Percentiles rank a stretch among this genome's conserved stretches.
Conservation (phyloP, 1,140 invertebrate species). For the Limonius californicus region DNA sequence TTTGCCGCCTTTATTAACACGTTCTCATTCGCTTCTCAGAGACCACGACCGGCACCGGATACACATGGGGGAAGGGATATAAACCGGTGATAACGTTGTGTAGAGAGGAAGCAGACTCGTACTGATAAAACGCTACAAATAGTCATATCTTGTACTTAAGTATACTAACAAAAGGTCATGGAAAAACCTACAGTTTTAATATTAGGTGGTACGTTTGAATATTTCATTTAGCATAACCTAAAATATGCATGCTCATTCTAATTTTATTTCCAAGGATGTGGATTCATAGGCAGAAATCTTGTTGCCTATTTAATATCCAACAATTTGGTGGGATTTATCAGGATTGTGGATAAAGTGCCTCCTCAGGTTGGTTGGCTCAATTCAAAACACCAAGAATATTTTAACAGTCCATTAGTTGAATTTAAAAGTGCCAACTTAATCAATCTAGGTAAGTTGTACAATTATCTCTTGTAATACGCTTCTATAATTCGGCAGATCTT, state of each 20-base stretch:
- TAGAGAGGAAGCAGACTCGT: background rate
- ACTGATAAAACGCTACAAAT: background rate
- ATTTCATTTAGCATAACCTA: background rate
- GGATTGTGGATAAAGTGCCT: conserved; percentile 88
- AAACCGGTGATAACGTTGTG: conserved; percentile 14
- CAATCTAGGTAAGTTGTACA: conserved; percentile 63
- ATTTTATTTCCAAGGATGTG: conserved; percentile 69
- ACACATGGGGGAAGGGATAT: conserved; percentile 11
- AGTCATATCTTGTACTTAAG: conserved; percentile 14
- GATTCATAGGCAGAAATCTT: conserved; percentile 87
- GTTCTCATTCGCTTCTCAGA: background rate
- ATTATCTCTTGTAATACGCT: no score
- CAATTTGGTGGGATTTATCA: conserved; percentile 68
- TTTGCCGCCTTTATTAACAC: background rate
- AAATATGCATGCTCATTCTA: background rate
- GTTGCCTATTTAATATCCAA: conserved; percentile 77
- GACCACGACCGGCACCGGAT: conserved; percentile 18
- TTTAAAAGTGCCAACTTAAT: conserved; percentile 90
- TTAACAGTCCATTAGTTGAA: conserved; percentile 72
- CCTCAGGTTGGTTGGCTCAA: conserved; percentile 89
- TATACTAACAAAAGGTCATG: conserved; percentile 24
- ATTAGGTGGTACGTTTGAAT: conserved; percentile 33
- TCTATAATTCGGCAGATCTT: no score
- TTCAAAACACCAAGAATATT: conserved; percentile 64
- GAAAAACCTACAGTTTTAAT: conserved; percentile 35